Base-by-base conservation (phyloP, 1,140 invertebrate genomes). In the Euura lappo region DNA sequence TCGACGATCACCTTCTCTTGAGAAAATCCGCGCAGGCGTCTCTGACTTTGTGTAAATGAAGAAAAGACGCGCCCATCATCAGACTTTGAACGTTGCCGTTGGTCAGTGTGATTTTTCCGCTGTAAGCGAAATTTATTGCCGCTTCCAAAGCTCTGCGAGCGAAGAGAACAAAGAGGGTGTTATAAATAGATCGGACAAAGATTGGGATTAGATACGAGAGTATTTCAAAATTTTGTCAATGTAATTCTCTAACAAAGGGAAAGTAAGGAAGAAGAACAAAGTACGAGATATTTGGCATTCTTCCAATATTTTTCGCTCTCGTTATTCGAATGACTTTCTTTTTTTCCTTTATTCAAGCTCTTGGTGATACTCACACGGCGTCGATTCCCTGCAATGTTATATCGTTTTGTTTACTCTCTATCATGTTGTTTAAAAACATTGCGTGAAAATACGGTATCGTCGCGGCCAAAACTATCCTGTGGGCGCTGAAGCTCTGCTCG, bases 401-500 rank as follows among this genome's bases (percentile, higher is more conserved):
- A 81, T 96, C 94, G 80, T 92, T 92, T 80, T 95, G 93, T 76
- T 94, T 93, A 75, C 93, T 93, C 86, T 97, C 96, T 1, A 93
- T 90, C 94, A 97, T 96, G 82, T 97, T 94, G 86, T 94, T 92
- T 11, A 94, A 94, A 85, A 98, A 97, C 96, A 98, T 97, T 11
- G 93, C 95, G 87, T 96, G 91, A 85, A 97, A 98, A 84, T 97
- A 98, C 8, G 96, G 96, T 82, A 97, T 95, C 28, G 94, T 95
- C 4, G 95, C 93, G 28, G 95, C 94, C 60, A 98, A 86, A 42
- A 98, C 93, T 75, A 97, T 92, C 75, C 95, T 90, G 87, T 98
- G 96, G 11, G 94, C 95, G 77, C 91, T 92, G 81, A 97, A 96
- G 72, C 90, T 90, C 80, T 92, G 91, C 79, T 95, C 93, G 74